Conservation (phyloP, 1,140 invertebrate species). For the Macrostomum lignano region DNA sequence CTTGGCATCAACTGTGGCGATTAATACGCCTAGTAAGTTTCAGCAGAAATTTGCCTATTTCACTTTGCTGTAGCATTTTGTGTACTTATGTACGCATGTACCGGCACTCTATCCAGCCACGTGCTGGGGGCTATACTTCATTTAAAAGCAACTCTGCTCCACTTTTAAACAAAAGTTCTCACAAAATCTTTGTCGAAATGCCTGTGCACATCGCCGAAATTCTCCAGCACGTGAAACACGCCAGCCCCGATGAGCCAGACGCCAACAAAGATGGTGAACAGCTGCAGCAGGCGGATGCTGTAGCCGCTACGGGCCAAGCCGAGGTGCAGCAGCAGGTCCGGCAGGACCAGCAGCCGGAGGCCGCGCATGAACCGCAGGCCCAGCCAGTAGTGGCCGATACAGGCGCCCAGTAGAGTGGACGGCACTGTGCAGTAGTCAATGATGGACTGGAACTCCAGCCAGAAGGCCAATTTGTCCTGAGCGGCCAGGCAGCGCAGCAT, state of each 20-base stretch:
- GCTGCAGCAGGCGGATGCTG: constrained; percentile 82
- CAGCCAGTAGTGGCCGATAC: background rate
- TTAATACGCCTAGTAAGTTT: too few relatives aligned
- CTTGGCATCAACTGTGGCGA: too few relatives aligned
- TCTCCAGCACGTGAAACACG: constrained; percentile 89
- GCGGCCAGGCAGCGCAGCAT: constrained; percentile 2
- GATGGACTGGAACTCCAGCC: background rate
- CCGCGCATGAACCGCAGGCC: constrained; percentile 9
- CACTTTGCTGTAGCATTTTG: too few relatives aligned
- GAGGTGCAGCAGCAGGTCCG: constrained; percentile 94
- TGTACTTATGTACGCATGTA: too few relatives aligned
- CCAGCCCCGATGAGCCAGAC: constrained; percentile 84
- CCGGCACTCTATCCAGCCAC: too few relatives aligned
- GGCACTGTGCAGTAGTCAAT: constrained; percentile 5
- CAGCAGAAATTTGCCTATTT: too few relatives aligned
- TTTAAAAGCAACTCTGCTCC: too few relatives aligned
- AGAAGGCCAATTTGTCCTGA: constrained; percentile 1
- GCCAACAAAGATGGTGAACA: constrained; percentile 89
- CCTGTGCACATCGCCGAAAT: constrained; percentile 71
- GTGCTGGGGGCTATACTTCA: too few relatives aligned
- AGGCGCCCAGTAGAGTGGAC: background rate
- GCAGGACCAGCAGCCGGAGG: constrained; percentile 36
- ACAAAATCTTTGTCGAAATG: too few relatives aligned
- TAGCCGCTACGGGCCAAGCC: constrained; percentile 94
- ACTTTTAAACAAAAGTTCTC: too few relatives aligned